phyloP scores from a whole-genome alignment of 2,797 vertebrate genomes.

The Anolis apletophallus region DNA sequence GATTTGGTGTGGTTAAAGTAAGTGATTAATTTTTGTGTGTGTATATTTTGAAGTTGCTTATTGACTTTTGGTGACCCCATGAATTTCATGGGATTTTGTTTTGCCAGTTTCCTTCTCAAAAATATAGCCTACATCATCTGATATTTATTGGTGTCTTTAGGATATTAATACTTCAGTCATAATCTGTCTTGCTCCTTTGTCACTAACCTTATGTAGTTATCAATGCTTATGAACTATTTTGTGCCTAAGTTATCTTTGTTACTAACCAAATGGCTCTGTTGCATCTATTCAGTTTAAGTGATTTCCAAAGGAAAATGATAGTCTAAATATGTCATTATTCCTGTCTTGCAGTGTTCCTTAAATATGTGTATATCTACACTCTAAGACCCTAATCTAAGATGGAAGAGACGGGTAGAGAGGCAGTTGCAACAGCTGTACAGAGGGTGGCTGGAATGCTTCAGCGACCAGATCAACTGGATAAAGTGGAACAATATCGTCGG shows the following conservation, averaged over 20 bases:
- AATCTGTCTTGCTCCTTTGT: background rate
- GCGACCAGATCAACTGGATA: conserved; percentile 96
- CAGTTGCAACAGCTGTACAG: conserved; percentile 94
- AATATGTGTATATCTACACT: conserved; percentile 56
- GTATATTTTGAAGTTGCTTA: too few species aligned
- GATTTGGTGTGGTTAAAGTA: too few species aligned
- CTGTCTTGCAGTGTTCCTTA: conserved; percentile 53
- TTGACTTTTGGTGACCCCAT: too few species aligned
- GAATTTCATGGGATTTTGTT: too few species aligned
- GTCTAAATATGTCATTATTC: conserved; percentile 11
- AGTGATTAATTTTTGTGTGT: too few species aligned
- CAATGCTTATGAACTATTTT: background rate
- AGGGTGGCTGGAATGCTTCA: conserved; percentile 97
- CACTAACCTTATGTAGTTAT: background rate
- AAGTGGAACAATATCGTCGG: conserved; percentile 95
- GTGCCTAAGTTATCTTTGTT: background rate
- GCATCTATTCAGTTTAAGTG: background rate
- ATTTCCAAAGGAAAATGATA: background rate
- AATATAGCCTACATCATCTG: too few species aligned
- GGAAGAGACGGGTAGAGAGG: conserved; percentile 95
- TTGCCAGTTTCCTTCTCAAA: too few species aligned
- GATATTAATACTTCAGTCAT: background rate
- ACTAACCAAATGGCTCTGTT: background rate
- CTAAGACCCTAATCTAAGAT: conserved; percentile 73
- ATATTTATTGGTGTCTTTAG: too few species aligned